Percentiles rank a stretch among this genome's conserved stretches.
These are phyloP conservation scores for Sepioteuthis lessoniana DNA, from an alignment of 2,888 invertebrate species.

Conservation along the genomic window DNA sequence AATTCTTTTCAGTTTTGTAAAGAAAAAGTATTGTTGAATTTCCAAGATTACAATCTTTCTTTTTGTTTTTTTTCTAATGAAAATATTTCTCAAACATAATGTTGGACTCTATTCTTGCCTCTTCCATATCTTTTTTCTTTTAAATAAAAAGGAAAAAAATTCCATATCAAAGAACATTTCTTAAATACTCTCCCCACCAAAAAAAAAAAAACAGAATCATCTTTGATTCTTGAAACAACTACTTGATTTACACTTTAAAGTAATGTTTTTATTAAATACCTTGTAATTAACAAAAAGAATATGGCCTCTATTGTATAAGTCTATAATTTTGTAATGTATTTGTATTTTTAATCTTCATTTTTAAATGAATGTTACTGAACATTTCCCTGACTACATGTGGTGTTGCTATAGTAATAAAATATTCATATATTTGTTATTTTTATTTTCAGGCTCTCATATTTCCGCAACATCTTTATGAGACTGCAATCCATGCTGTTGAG, in stretches of 20 bases:
- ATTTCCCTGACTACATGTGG: not conserved
- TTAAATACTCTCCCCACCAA: too few relatives aligned
- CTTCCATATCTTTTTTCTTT: too few relatives aligned
- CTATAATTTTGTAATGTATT: not conserved
- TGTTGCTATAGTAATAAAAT: not conserved
- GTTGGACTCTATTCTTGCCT: too few relatives aligned
- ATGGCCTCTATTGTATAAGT: not conserved
- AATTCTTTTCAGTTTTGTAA: not conserved
- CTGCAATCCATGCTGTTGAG: conserved; percentile 61
- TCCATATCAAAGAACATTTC: too few relatives aligned
- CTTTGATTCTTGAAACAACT: not conserved
- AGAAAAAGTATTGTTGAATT: not conserved
- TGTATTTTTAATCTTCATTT: not conserved
- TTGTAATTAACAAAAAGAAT: not conserved
- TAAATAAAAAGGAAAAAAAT: too few relatives aligned
- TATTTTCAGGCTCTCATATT: conserved; percentile 66
- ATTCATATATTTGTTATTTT: conserved; percentile 13
- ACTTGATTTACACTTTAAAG: not conserved
- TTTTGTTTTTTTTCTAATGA: too few relatives aligned
- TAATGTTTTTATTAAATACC: not conserved
- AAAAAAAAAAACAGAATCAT: too few relatives aligned
- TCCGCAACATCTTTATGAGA: conserved; percentile 64
- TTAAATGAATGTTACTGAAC: not conserved
- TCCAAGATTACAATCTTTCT: too few relatives aligned
- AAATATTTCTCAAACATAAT: too few relatives aligned